phyloP scores from a whole-genome alignment of 2,113 vertebrate species.

The Chloebia gouldiae region DNA sequence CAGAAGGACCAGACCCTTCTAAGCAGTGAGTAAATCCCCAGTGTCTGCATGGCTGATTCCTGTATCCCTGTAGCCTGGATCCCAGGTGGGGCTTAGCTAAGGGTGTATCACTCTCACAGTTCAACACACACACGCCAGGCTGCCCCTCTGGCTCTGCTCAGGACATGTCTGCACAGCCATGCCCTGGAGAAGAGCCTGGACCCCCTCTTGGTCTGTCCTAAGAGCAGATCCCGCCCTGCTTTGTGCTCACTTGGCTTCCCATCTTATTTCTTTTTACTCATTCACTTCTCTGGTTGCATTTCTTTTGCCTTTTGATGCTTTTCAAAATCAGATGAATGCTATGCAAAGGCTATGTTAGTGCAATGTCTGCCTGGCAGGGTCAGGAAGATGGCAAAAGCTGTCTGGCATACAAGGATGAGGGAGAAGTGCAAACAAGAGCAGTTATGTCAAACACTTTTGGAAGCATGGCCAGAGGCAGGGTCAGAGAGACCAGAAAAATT shows the following conservation, averaged over 20 bases:
- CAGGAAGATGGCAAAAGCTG: constrained; percentile 17
- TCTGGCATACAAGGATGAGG: background rate
- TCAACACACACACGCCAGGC: background rate
- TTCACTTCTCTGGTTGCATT: background rate
- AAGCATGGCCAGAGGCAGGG: background rate
- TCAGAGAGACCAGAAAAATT: background rate
- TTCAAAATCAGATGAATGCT: background rate
- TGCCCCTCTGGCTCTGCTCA: background rate
- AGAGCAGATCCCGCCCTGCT: background rate
- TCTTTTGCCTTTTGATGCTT: background rate
- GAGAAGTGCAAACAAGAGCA: constrained; percentile 11
- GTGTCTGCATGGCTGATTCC: background rate
- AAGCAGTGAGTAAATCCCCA: background rate
- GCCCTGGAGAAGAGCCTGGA: background rate
- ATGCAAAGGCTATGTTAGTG: background rate
- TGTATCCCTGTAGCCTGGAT: background rate
- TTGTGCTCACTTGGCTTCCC: background rate
- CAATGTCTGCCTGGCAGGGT: background rate
- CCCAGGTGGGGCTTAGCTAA: background rate
- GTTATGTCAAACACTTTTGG: background rate
- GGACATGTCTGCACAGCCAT: background rate
- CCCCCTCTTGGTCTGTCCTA: background rate
- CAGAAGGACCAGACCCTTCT: background rate
- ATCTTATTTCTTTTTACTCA: background rate
- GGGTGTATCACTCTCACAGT: background rate